Evolutionary conservation across 1,140 invertebrate species (phyloP), one percentile per base, ranked within the genome.

Genomic region (Drosophila repletoides): DNA sequence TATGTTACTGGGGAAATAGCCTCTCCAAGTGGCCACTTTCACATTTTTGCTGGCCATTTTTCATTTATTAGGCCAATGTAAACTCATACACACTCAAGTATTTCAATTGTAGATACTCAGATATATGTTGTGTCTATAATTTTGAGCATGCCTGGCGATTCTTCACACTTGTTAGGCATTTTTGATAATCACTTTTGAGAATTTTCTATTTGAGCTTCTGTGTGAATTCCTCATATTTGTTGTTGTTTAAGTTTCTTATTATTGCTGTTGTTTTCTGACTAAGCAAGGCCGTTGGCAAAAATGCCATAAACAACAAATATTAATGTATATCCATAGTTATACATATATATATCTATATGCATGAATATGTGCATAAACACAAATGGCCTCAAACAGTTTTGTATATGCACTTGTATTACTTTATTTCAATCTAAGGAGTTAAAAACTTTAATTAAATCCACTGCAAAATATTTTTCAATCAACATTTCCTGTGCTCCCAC

Each of bases 121-220:
- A 21, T 9, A 40, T 21, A 48, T 38, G 21, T 17, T 22, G 24
- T 55, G 19, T 14, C 17, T 14, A 22, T 46, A 31, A 55, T 40
- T 40, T 36, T 46, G 31, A 38, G 41, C 41, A 46, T 56, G 38
- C 40, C 17, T 29, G n/a, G 31, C 60, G 24, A 59, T 49, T 59
- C 48, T 59, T 66, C 63, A 59, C 63, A 66, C 63, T 66, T 66
- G 55, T 59, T 66, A 15, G 21, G 19, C 34, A 49, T 40, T 56
- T 64, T 63, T 34, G 49, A 29, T 38, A 64, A 56, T 64, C 51
- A 33, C 17, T 36, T 55, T 64, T 55, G 38, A 36, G 29, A 14
- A 46, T 41, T 58, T 48, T 21, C 51, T 28, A 56, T 58, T 59
- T 53, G 48, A 36, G 19, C 14, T 41, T 14, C 31, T 58, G 15